Conservation (phyloP, 2,797 vertebrate genomes). For the Schizopygopsis pylzovi region DNA sequence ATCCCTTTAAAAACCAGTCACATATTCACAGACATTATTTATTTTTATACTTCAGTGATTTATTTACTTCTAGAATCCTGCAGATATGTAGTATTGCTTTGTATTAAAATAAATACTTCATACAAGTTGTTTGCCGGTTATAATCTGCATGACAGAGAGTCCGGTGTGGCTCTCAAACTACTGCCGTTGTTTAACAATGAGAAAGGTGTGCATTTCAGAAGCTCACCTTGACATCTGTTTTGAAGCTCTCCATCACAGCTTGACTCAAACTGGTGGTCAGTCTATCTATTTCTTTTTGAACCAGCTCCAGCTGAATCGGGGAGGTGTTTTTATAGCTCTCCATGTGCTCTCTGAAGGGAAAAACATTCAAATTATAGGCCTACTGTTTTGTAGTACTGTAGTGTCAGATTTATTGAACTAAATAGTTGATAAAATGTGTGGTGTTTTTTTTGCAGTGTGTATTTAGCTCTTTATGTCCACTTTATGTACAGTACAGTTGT, state of each 20-base stretch:
- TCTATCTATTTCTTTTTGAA: conserved; percentile 64
- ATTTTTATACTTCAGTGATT: background rate
- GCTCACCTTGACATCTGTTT: conserved; percentile 71
- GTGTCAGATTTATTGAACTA: background rate
- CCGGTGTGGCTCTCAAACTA: background rate
- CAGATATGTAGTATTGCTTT: background rate
- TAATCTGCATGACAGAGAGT: background rate
- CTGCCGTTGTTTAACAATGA: background rate
- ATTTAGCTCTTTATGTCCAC: background rate
- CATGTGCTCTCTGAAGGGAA: conserved; percentile 71
- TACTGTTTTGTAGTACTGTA: background rate
- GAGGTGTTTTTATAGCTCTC: conserved; percentile 61
- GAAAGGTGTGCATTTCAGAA: background rate
- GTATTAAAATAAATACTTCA: background rate
- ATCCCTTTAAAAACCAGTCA: background rate
- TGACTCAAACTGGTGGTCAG: conserved; percentile 61
- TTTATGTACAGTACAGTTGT: background rate
- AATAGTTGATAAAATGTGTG: background rate
- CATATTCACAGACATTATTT: background rate
- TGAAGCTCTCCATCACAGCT: conserved; percentile 72
- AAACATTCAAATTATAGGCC: background rate
- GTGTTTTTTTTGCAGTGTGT: background rate
- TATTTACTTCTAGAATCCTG: background rate
- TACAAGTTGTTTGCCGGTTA: background rate
- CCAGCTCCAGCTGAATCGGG: conserved; percentile 56